Base-by-base conservation (phyloP, 2,888 invertebrate genomes). In the Apamea anceps region DNA sequence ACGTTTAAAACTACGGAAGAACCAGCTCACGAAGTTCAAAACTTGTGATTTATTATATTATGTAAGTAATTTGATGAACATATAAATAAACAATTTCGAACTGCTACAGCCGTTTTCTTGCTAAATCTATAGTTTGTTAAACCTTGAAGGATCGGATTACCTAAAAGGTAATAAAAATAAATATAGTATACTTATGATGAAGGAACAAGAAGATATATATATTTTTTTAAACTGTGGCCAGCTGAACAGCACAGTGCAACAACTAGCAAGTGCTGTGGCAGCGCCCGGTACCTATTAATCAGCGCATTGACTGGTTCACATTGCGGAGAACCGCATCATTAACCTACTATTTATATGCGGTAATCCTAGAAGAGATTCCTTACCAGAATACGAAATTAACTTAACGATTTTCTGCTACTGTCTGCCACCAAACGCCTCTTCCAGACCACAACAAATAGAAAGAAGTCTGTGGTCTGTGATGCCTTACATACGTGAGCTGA, bases 1-100 rank as follows among this genome's bases (percentile, higher is more conserved):
- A 7, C 10, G 62, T 68, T 68, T 37, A 54, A 68, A 77, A 84
- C 54, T 68, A 77, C 80, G 80, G 68, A 84, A 65, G 68, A 83
- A 62, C 37, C 77, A 25, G 10, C 68, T 68, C 37, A 28, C 21
- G 70, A 70, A 65, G 57, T 77, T 70, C 15, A 70, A 57, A 65
- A 68, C 37, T 1, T 45, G 45, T 78, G 68, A 81, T 81, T 77
- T 68, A 84, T 77, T 37, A 13, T 37, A 77, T 83, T 37, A 37
- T 37, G 54, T 45, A 83, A 62, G n/a, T n/a, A n/a, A n/a, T 62
- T 82, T 63, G 13, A 25, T 54, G 4, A 77, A 21, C 15, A 45
- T 45, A n/a, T 21, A 54, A 37, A 54, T 62, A 54, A 54, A 83
- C 13, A 54, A 66, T 15, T 62, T 57, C 13, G 32, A 67, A 68